A percentile compares a stretch with the other conserved stretches of the same genome.
Evolutionary conservation across 2,888 invertebrate species (phyloP).

Genomic region (Pterostichus madidus): DNA sequence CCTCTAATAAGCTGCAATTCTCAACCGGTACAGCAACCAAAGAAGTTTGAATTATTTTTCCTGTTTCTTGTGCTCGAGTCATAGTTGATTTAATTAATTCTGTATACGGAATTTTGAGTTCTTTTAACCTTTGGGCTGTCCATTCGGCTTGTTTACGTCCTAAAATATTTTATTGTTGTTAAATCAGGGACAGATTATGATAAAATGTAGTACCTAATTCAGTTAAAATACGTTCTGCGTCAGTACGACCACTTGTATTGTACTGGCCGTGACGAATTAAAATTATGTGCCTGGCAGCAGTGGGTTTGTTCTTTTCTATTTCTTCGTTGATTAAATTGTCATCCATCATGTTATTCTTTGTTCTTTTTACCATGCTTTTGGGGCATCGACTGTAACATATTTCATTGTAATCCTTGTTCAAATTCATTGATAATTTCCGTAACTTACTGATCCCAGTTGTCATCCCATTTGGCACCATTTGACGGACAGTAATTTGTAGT

Average conservation of each 20-base stretch:
- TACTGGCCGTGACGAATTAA: conserved; percentile 98
- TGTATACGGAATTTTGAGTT: conserved; percentile 89
- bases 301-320: conserved; percentile 81
- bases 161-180: conserved; percentile 73
- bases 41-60: conserved; percentile 87
- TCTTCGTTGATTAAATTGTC: conserved; percentile 85
- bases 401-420: background rate
- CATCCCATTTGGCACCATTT: conserved; percentile 86
- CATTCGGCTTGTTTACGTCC: conserved; percentile 91
- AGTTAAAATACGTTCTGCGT: conserved; percentile 88
- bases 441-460: conserved; percentile 92
- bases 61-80: conserved; percentile 96
- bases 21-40: conserved; percentile 81
- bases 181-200: conserved; percentile 65
- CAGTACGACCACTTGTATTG: conserved; percentile 84
- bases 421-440: background rate
- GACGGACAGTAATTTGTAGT: conserved; percentile 84
- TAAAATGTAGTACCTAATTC: conserved; percentile 82
- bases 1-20: conserved; percentile 88
- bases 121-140: conserved; percentile 90
- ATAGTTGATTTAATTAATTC: conserved; percentile 92
- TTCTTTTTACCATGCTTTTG: conserved; percentile 80
- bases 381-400: conserved; percentile 85
- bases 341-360: conserved; percentile 78
- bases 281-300: conserved; percentile 89